Evolutionary conservation across 2,113 vertebrate species (phyloP), one percentile per base, ranked within the genome.

Genomic region (Hucho hucho): DNA sequence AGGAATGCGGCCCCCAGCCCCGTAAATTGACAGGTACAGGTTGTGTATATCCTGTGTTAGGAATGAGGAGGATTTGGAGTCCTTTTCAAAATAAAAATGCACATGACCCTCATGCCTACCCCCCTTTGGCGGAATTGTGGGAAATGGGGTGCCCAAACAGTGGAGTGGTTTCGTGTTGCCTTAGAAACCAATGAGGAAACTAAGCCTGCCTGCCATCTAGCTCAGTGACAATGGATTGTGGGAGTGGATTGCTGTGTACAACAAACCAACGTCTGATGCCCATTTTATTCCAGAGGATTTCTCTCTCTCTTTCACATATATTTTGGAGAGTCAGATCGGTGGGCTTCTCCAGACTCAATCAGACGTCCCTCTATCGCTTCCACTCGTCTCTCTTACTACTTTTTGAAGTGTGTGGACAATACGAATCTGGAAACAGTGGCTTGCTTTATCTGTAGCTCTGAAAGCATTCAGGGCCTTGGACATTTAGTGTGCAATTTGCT

Each of bases 301-400:
- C 28, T 29, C 6, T 32, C 26, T 29, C 14, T 20, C 28, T 28
- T 20, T 43, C 37, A 32, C 6, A 32, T 32, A 6, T 32, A 32
- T 69, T 84, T 83, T 87, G 79, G 85, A 84, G 85, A 74, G 75
- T 73, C 83, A 75, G 73, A 80, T 74, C 83, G 76, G 68, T 71
- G 49, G 77, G 70, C 84, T 74, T 87, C 81, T 81, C 75, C 69
- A 81, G 84, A 82, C 87, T 77, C 76, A 78, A 77, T 89, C 84
- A 79, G 81, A 75, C 75, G 64, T 65, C 83, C 80, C 47, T 79
- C 43, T 72, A 32, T 32, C 88, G 86, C 83, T 75, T 70, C 79
- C 28, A 46, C 84, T 72, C 65, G 6, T 32, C 7, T 43, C 37
- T 70, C 58, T 68, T n/a, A 22, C 59, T 69, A 71, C 75, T 84